Percentiles rank a stretch among this genome's conserved stretches.
These are phyloP conservation scores for Operophtera brumata DNA, from an alignment of 2,888 invertebrate species.

Conservation along the genomic window DNA sequence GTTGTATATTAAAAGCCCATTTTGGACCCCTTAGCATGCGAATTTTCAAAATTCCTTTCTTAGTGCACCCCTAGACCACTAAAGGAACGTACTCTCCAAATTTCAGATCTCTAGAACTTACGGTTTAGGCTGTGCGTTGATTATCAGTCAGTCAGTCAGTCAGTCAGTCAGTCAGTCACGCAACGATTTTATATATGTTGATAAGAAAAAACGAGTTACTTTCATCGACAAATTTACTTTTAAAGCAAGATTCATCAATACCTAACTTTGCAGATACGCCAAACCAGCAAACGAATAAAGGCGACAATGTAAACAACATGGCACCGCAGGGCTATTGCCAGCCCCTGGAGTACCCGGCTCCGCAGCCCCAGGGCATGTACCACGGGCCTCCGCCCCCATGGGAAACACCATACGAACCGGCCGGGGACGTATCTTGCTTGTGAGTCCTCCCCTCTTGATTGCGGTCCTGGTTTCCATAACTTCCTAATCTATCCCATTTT, in stretches of 20 bases:
- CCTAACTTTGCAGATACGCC: constrained; percentile 72
- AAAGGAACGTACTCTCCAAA: too few species aligned
- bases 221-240: background rate
- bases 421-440: constrained; percentile 77
- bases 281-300: constrained; percentile 66
- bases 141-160: too few species aligned
- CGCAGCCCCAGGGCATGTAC: constrained; percentile 61
- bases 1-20: too few species aligned
- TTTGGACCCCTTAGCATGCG: too few species aligned
- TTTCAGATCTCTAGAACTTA: too few species aligned
- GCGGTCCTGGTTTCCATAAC: constrained; percentile 48
- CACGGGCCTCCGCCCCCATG: constrained; percentile 62
- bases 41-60: too few species aligned
- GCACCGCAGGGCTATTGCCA: constrained; percentile 67
- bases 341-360: constrained; percentile 66
- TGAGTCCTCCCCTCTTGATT: constrained; percentile 74
- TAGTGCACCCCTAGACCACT: too few species aligned
- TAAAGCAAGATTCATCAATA: constrained; percentile 33
- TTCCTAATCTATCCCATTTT: constrained; percentile 33
- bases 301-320: constrained; percentile 81
- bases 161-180: too few species aligned
- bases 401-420: constrained; percentile 75
- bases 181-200: too few species aligned
- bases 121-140: too few species aligned
- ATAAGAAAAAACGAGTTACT: too few species aligned